Evolutionary conservation across 2,888 invertebrate species (phyloP).

Genomic region (Phaedon cochleariae): DNA sequence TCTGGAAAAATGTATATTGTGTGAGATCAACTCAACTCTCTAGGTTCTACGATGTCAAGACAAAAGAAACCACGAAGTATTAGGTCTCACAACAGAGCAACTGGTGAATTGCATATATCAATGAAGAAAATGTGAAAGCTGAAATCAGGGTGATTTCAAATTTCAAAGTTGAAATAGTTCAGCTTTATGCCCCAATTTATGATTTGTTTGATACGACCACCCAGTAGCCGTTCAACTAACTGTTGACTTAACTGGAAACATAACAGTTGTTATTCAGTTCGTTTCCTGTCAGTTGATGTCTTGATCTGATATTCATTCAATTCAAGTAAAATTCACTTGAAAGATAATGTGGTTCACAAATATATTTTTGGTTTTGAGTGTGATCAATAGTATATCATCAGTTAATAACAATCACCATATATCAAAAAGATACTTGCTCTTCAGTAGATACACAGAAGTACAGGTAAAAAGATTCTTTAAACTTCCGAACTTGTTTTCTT

Average conservation of each 20-base stretch:
- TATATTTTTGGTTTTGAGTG: neutral
- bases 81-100: no score
- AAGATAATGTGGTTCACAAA: neutral
- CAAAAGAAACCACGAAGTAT: no score
- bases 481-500: neutral
- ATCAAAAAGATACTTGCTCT: constrained; percentile 37
- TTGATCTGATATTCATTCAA: neutral
- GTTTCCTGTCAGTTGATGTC: neutral
- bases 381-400: neutral
- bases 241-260: neutral
- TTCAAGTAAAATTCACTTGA: no score
- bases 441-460: constrained; percentile 38
- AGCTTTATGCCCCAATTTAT: no score
- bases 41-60: no score
- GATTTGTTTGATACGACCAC: neutral
- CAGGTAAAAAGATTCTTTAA: constrained; percentile 30
- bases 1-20: no score
- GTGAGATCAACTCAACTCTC: no score
- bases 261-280: neutral
- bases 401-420: constrained; percentile 7
- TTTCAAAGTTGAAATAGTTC: no score
- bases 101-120: no score
- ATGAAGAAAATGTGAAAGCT: no score
- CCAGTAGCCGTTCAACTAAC: neutral
- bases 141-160: no score